Evolutionary conservation across 2,797 vertebrate species (phyloP), one percentile per base, ranked within the genome.

Genomic region (Leptodactylus fallax): DNA sequence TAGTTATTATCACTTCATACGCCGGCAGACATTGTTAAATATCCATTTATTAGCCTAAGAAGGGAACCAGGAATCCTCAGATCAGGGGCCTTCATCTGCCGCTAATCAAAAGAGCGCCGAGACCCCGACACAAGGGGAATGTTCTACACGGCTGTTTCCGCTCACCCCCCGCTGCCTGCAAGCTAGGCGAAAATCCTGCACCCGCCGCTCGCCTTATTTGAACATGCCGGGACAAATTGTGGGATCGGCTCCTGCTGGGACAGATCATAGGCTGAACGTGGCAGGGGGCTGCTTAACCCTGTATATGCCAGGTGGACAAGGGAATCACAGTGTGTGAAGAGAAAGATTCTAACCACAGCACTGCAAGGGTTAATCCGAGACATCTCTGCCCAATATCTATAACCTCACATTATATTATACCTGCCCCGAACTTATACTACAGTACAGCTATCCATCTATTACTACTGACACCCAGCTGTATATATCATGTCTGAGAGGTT

Each of bases 21-120:
- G 96, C 96, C 96, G 94, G 36, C 91, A 94, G 95, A 97, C 96
- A 96, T 96, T 95, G 96, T 97, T 97, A 97, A 98, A 97, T 93
- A 95, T 95, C 96, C 96, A 97, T 97, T 95, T 96, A 95, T 95
- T 95, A 95, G 92, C 93, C 92, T 91, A 87, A 89, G 92, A 90
- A 91, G 91, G 86, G 90, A 91, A 90, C 90, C 65, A 91, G 86
- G 90, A 90, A 47, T 61, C 61, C 78, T 82, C 72, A 79, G 84
- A 89, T 89, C 79, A 36, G 72, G 84, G 79, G 36, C 88, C 84
- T 86, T 89, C 80, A 89, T 89, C 88, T 89, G 74, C 84, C 11
- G 88, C 79, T 89, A 89, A 89, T 89, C 88, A 89, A 89, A 89
- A 86, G 84, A 63, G 53, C 53, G 36, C 65, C 14, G 71, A 81